Percentiles rank a stretch among this genome's conserved stretches.
Conservation (phyloP, 2,797 vertebrate species). For the Pristis pectinata region DNA sequence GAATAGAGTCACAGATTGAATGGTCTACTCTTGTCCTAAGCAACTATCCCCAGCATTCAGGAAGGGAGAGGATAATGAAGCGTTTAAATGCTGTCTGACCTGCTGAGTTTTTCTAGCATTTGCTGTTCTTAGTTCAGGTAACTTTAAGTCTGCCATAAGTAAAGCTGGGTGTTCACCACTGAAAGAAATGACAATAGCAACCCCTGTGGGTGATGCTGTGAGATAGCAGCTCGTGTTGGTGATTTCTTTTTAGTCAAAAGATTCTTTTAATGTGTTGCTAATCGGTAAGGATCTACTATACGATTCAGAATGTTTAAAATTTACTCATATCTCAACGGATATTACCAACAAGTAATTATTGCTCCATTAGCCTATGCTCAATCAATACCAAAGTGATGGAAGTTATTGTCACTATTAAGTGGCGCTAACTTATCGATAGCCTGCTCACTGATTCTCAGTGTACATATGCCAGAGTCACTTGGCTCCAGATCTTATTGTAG, state of each 20-base stretch:
- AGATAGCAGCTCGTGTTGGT: neutral
- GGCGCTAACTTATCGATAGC: too few relatives aligned
- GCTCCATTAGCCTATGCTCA: too few relatives aligned
- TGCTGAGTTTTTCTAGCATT: too few relatives aligned
- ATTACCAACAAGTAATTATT: neutral
- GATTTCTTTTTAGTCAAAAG: neutral
- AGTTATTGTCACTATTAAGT: too few relatives aligned
- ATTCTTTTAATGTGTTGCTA: neutral
- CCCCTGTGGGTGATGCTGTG: neutral
- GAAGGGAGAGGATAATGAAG: neutral
- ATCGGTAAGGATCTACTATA: neutral
- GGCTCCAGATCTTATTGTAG: too few relatives aligned
- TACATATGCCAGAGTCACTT: too few relatives aligned
- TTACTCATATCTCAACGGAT: neutral
- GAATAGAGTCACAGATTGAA: neutral
- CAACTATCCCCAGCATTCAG: neutral
- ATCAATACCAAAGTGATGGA: too few relatives aligned
- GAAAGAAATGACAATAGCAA: neutral
- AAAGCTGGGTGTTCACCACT: neutral
- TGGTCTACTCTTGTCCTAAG: neutral
- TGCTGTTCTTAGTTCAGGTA: too few relatives aligned
- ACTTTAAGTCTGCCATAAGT: neutral
- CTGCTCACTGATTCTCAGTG: too few relatives aligned
- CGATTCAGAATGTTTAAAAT: neutral
- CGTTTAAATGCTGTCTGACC: neutral